These are phyloP conservation scores for Halocaridina rubra DNA, from an alignment of 2,888 invertebrate species.

Conservation along the genomic window DNA sequence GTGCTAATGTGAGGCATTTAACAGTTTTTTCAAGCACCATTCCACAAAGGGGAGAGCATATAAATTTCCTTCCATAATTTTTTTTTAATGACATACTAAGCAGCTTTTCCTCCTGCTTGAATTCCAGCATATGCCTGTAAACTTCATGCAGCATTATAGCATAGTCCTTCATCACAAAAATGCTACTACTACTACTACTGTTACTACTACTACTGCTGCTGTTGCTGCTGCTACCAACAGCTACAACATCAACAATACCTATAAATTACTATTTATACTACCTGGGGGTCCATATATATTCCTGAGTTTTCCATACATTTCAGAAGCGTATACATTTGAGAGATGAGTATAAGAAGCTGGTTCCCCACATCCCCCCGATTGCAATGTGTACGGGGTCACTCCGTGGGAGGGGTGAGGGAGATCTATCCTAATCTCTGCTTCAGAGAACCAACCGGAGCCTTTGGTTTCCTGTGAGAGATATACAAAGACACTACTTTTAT, in stretches of 20 bases:
- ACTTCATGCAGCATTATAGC: no score
- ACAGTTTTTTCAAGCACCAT: no score
- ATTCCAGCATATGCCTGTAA: no score
- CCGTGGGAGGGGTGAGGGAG: slow-evolving; percentile 65
- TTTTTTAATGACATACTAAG: no score
- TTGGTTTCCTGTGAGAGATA: neutral
- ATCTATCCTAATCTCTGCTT: slow-evolving; percentile 65
- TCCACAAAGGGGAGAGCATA: no score
- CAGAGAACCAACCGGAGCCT: neutral
- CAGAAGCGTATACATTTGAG: slow-evolving; percentile 63
- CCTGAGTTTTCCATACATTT: neutral
- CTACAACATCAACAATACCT: no score
- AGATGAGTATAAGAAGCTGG: slow-evolving; percentile 65
- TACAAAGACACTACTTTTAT: no score
- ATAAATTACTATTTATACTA: no score
- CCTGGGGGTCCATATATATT: slow-evolving; percentile 32
- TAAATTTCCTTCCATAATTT: no score
- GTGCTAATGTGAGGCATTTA: no score
- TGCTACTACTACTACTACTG: neutral
- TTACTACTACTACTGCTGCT: neutral
- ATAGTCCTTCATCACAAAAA: neutral
- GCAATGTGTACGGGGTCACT: slow-evolving; percentile 66
- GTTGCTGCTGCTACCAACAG: neutral
- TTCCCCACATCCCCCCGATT: slow-evolving; percentile 66
- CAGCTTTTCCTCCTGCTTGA: no score